Conservation (phyloP, 2,113 vertebrate species). For the Corapipo altera region DNA sequence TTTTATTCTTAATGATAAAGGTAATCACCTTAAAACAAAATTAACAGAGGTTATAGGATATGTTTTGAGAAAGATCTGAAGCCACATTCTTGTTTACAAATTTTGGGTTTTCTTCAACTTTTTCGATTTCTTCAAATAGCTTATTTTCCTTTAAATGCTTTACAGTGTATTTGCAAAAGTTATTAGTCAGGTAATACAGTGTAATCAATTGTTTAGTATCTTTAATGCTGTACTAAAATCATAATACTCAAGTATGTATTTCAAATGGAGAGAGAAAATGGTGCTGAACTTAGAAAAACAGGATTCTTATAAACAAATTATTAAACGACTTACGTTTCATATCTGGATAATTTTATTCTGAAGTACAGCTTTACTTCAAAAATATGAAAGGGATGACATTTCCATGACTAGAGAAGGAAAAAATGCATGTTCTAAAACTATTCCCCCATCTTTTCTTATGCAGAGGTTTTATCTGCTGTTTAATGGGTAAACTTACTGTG, state of each 20-base stretch:
- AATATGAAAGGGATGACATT: constrained; percentile 56
- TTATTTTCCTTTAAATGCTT: background rate
- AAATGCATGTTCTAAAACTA: constrained; percentile 63
- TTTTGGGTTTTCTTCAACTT: background rate
- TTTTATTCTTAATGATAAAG: background rate
- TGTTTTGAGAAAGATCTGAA: background rate
- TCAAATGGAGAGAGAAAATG: background rate
- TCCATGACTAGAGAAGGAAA: constrained; percentile 40
- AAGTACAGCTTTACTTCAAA: constrained; percentile 54
- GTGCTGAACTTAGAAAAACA: background rate
- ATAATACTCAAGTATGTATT: background rate
- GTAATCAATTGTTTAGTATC: background rate
- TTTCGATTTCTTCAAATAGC: background rate
- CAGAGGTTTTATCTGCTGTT: constrained; percentile 83
- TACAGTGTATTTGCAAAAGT: background rate
- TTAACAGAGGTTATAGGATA: background rate
- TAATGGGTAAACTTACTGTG: constrained; percentile 94
- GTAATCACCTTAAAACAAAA: background rate
- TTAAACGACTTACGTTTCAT: background rate
- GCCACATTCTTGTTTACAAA: background rate
- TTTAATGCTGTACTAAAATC: background rate
- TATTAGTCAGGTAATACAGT: background rate
- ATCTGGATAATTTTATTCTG: constrained; percentile 46
- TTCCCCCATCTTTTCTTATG: constrained; percentile 76
- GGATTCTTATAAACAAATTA: constrained; percentile 9